Conservation (phyloP, 2,888 invertebrate genomes). For the Oithona nana region DNA sequence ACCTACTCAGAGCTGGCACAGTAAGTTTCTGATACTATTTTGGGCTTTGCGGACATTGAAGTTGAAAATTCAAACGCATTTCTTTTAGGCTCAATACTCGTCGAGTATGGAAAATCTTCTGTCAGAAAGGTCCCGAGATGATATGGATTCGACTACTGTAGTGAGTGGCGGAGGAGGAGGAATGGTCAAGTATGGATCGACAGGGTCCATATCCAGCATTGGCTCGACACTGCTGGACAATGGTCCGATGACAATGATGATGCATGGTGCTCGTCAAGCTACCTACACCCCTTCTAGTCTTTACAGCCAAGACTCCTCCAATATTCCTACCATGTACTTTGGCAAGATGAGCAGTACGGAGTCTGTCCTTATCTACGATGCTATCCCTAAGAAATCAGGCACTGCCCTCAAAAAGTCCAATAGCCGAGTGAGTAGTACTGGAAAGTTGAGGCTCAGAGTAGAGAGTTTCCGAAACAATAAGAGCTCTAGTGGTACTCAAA, state of each 20-base stretch:
- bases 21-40: neutral
- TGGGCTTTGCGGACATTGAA: too few species aligned
- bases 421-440: conserved; percentile 1
- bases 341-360: neutral
- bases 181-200: conserved; percentile 3
- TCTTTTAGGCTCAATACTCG: neutral
- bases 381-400: neutral
- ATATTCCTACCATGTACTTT: neutral
- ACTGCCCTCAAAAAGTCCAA: conserved; percentile 10
- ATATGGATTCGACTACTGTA: too few species aligned
- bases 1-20: neutral
- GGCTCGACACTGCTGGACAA: conserved; percentile 5
- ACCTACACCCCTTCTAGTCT: conserved; percentile 8
- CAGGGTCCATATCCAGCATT: conserved; percentile 8
- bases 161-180: too few species aligned
- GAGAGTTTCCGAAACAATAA: conserved; percentile 8
- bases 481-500: conserved; percentile 2
- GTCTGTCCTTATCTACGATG: neutral
- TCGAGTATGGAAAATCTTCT: neutral
- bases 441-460: conserved; percentile 7
- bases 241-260: neutral
- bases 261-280: conserved; percentile 3
- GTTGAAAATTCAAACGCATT: too few species aligned
- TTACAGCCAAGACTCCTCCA: conserved; percentile 10
- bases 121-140: neutral